A percentile compares a stretch with the other conserved stretches of the same genome.
phyloP scores from a whole-genome alignment of 2,888 invertebrate species.

The Acleris holmiana region DNA sequence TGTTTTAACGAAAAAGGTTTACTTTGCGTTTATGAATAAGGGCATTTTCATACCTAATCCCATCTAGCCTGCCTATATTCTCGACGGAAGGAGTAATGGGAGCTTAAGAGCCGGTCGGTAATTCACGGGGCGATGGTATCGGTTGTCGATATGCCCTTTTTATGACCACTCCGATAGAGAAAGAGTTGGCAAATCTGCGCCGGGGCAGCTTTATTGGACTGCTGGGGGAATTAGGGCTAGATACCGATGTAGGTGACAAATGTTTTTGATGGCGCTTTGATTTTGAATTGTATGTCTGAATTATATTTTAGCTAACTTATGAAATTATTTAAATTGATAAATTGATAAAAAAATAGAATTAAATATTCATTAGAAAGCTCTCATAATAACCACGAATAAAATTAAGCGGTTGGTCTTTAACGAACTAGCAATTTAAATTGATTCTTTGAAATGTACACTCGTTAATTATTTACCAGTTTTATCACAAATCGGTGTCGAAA shows the following conservation, averaged over 20 bases:
- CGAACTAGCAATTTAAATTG: no score
- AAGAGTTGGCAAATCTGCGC: slow-evolving; percentile 61
- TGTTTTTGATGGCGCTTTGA: slow-evolving; percentile 2
- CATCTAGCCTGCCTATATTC: slow-evolving; percentile 53
- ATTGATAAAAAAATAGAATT: no score
- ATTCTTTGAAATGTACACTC: no score
- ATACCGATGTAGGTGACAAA: slow-evolving; percentile 7
- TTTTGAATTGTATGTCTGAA: background rate
- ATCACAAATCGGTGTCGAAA: no score
- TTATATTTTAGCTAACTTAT: no score
- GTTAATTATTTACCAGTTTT: no score
- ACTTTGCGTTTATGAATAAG: no score
- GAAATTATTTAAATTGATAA: no score
- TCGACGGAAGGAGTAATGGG: slow-evolving; percentile 65
- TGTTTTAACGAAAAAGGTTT: no score
- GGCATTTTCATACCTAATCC: slow-evolving; percentile 7
- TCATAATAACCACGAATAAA: no score
- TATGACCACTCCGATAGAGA: slow-evolving; percentile 71
- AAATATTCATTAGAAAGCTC: no score
- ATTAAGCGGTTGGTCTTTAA: no score
- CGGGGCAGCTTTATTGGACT: slow-evolving; percentile 37
- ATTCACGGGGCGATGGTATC: slow-evolving; percentile 79
- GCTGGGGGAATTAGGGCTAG: slow-evolving; percentile 12
- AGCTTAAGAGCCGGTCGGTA: slow-evolving; percentile 57
- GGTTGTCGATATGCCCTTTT: slow-evolving; percentile 76